phyloP scores from a whole-genome alignment of 2,113 vertebrate species.

The Vireo altiloquus region DNA sequence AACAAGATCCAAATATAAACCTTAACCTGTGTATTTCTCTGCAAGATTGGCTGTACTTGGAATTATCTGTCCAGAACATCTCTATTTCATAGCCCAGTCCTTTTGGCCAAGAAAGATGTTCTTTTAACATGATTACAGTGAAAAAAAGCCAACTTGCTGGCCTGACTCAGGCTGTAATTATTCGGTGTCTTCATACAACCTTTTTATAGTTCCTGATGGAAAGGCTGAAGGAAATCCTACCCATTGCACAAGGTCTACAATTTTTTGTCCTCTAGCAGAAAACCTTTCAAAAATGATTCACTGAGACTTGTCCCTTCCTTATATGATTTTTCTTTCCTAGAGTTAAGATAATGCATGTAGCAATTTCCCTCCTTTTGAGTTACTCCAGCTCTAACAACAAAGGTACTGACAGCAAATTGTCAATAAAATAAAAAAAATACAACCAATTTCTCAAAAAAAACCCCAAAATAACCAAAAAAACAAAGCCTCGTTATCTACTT shows the following conservation, averaged over 20 bases:
- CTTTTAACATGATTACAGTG: not conserved
- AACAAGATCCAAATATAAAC: not conserved
- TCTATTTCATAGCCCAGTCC: not conserved
- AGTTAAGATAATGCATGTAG: not conserved
- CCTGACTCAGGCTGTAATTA: slow-evolving; percentile 12
- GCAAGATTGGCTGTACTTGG: not conserved
- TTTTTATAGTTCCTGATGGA: slow-evolving; percentile 33
- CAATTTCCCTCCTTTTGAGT: not conserved
- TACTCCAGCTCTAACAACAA: not conserved
- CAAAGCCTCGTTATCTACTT: not conserved
- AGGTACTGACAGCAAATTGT: not conserved
- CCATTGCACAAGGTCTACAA: not conserved
- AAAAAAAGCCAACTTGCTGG: slow-evolving; percentile 30
- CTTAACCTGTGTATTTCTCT: not conserved
- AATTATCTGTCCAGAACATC: slow-evolving; percentile 47
- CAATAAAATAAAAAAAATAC: not conserved
- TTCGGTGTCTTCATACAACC: not conserved
- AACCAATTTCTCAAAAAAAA: not conserved
- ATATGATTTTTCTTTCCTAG: not conserved
- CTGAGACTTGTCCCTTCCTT: not conserved
- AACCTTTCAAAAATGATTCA: not conserved
- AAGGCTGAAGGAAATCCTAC: slow-evolving; percentile 16
- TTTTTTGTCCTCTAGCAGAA: not conserved
- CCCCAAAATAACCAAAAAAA: no score
- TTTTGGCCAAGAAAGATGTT: slow-evolving; percentile 19